Evolutionary conservation across 2,888 invertebrate species (phyloP).

Genomic region (Limnephilus marmoratus): DNA sequence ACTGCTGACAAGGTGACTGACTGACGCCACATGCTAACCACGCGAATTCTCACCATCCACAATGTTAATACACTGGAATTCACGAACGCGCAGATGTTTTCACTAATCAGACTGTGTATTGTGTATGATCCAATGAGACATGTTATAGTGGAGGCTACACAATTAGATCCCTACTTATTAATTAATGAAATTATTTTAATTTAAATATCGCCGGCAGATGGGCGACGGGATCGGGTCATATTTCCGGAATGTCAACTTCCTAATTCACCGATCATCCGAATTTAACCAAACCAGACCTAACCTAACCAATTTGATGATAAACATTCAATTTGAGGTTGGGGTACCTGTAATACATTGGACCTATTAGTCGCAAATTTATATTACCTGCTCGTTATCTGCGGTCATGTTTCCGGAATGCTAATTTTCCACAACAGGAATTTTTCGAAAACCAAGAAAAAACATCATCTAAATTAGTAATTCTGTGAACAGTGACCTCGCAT

Average conservation of each 20-base stretch:
- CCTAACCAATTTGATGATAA: too few relatives aligned
- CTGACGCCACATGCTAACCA: conserved; percentile 15
- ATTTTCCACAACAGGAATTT: too few relatives aligned
- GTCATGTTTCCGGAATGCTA: too few relatives aligned
- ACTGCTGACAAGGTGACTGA: neutral
- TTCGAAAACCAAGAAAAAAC: too few relatives aligned
- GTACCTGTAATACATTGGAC: too few relatives aligned
- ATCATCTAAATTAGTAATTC: too few relatives aligned
- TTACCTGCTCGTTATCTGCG: too few relatives aligned
- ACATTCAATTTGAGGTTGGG: too few relatives aligned
- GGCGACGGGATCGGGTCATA: neutral
- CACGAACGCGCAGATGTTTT: conserved; percentile 22
- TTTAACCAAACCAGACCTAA: neutral
- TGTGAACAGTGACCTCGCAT: too few relatives aligned
- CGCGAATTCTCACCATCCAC: conserved; percentile 29
- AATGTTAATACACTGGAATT: conserved; percentile 5
- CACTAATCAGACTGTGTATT: neutral
- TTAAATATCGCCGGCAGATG: neutral
- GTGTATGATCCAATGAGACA: neutral
- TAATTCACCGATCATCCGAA: neutral
- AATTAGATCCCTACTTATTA: neutral
- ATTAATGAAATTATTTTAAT: neutral
- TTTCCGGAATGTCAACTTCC: neutral
- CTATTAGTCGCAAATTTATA: too few relatives aligned
- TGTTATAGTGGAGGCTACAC: neutral